Evolutionary conservation across 2,113 vertebrate species (phyloP).

Genomic region (Sphaerodactylus townsendi): DNA sequence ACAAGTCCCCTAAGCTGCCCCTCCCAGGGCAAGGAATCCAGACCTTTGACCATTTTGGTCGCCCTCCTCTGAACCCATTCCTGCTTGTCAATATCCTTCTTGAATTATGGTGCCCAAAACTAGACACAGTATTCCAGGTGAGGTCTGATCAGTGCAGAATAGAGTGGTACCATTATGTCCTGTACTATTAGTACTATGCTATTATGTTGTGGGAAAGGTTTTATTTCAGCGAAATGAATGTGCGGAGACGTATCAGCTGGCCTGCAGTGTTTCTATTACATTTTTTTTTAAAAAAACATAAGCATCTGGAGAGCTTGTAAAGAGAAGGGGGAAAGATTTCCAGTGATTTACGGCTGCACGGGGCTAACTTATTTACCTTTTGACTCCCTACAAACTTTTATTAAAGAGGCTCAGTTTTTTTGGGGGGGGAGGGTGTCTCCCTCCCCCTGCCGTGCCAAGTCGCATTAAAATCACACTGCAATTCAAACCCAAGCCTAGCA

Average conservation of each 20-base stretch:
- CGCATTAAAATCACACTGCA: conserved; percentile 30
- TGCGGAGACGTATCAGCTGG: conserved; percentile 39
- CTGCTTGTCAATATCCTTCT: too few species aligned
- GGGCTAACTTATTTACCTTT: conserved; percentile 23
- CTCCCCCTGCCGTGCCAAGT: neutral
- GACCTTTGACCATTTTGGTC: too few species aligned
- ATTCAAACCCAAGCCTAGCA: conserved; percentile 47
- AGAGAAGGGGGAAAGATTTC: neutral
- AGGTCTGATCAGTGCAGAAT: too few species aligned
- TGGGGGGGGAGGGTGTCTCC: neutral
- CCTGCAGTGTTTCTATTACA: conserved; percentile 49
- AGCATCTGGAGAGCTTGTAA: conserved; percentile 53
- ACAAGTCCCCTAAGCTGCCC: too few species aligned
- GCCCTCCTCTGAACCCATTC: too few species aligned
- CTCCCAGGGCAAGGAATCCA: too few species aligned
- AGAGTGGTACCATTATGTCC: too few species aligned
- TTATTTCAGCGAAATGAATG: conserved; percentile 39
- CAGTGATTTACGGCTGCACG: conserved; percentile 29
- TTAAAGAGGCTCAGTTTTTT: conserved; percentile 50
- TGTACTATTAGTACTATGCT: too few species aligned
- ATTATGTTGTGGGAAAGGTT: conserved; percentile 40
- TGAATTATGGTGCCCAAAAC: too few species aligned
- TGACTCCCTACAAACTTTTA: conserved; percentile 40
- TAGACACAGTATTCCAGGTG: too few species aligned
- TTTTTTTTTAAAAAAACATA: conserved; percentile 64